A percentile compares a stretch with the other conserved stretches of the same genome.
phyloP scores from a whole-genome alignment of 1,140 invertebrate species.

The Ceratosolen fusciceps region DNA sequence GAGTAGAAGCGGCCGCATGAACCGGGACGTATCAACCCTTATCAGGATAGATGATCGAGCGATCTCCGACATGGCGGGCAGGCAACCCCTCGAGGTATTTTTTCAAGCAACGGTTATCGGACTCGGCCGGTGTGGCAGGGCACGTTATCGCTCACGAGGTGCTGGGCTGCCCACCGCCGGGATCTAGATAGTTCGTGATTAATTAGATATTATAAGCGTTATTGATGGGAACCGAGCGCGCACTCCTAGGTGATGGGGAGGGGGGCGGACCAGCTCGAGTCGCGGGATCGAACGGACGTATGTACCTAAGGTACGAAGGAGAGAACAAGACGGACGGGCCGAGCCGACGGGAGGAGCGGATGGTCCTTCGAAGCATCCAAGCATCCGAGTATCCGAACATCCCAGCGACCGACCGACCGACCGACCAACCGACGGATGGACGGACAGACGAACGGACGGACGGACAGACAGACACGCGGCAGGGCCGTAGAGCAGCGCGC shows the following conservation, averaged over 20 bases:
- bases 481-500: conserved; percentile 50
- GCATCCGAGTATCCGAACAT: no score
- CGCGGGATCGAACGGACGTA: neutral
- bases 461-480: conserved; percentile 28
- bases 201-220: conserved; percentile 71
- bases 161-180: conserved; percentile 32
- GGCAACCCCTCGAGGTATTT: neutral
- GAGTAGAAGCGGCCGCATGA: conserved; percentile 11
- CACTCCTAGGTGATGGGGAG: neutral
- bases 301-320: conserved; percentile 33
- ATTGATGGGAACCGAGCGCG: conserved; percentile 63
- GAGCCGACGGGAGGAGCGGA: conserved; percentile 52
- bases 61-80: neutral
- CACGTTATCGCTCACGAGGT: conserved; percentile 39
- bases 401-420: no score
- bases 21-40: conserved; percentile 18
- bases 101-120: conserved; percentile 35
- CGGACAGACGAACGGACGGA: conserved; percentile 49
- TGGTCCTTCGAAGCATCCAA: conserved; percentile 52
- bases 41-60: conserved; percentile 28
- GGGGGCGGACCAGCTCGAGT: neutral
- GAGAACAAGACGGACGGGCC: neutral
- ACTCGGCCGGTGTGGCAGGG: neutral
- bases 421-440: no score
- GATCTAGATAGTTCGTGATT: conserved; percentile 72